Evolutionary conservation across 2,797 vertebrate species (phyloP), one percentile per base, ranked within the genome.

Genomic region (Mionectes olivaceus): DNA sequence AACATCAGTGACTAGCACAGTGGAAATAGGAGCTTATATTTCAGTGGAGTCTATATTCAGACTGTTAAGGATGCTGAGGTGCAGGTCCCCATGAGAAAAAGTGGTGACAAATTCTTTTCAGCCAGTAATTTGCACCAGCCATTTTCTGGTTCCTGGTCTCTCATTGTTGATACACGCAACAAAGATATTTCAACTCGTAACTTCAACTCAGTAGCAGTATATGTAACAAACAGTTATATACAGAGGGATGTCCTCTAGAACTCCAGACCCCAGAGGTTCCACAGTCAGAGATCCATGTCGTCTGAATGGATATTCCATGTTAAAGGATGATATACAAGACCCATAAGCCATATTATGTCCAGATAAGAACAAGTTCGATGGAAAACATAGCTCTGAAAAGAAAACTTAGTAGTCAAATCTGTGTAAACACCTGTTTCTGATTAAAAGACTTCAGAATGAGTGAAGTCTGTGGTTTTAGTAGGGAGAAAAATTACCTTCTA

Each of bases 401-500:
- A 80, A 81, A 94, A 73, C 32, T 82, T 44, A 57, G 41, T 4
- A 53, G 52, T 17, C 77, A 41, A 81, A 74, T 89, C 60, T 91
- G 23, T 32, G 24, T 74, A 52, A 87, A 83, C 28, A 77, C 33
- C 37, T 83, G 24, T 41, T 81, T 90, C 68, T 94, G 77, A 87
- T 67, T 59, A 63, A 84, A 82, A 57, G 27, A 39, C 55, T 90
- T 47, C 50, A 65, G 37, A 44, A 90, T 82, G 68, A 95, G 53
- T 69, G 65, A 95, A 65, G 11, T 50, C 59, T 96, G 95, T 86
- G 96, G 96, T 97, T 96, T 96, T 53, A 85, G 33, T 4, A 89
- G 44, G 47, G 63, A 46, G 81, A 32, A 92, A 86, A 91, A 94
- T 89, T 82, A 86, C 78, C 87, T 96, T 96, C 57, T 30, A 80